These are phyloP conservation scores for Cheilosia grossa DNA, from an alignment of 2,888 invertebrate genomes.

Conservation along the genomic window DNA sequence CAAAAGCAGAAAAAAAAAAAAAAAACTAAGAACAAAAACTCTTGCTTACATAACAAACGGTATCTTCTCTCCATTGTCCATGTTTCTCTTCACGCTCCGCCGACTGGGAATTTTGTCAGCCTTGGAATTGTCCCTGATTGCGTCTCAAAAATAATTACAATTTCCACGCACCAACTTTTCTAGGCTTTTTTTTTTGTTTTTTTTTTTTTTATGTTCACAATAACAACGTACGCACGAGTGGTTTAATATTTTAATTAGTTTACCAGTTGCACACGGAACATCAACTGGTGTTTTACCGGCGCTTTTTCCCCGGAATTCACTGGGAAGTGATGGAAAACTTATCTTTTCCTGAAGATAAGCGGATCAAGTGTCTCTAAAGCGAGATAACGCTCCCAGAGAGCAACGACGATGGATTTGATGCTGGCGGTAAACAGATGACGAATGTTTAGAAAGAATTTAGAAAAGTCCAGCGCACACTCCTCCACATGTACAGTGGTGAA, in stretches of 20 bases:
- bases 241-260: conserved; percentile 12
- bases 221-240: neutral
- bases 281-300: conserved; percentile 38
- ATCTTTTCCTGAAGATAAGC: conserved; percentile 40
- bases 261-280: conserved; percentile 59
- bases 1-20: neutral
- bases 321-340: conserved; percentile 11
- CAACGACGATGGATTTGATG: conserved; percentile 17
- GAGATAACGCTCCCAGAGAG: conserved; percentile 38
- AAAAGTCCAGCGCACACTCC: too few relatives aligned
- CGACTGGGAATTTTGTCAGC: conserved; percentile 10
- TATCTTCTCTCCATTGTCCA: conserved; percentile 40
- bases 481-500: too few relatives aligned
- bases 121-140: neutral
- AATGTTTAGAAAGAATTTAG: too few relatives aligned
- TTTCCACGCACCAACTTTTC: neutral
- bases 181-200: too few relatives aligned
- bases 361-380: conserved; percentile 15
- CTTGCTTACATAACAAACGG: conserved; percentile 57
- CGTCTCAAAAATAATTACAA: neutral
- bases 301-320: conserved; percentile 31
- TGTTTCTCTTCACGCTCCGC: conserved; percentile 2
- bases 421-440: conserved; percentile 21
- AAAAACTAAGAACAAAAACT: neutral
- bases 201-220: neutral